Evolutionary conservation across 1,140 invertebrate species (phyloP), one percentile per base, ranked within the genome.

Genomic region (Agrilus planipennis): DNA sequence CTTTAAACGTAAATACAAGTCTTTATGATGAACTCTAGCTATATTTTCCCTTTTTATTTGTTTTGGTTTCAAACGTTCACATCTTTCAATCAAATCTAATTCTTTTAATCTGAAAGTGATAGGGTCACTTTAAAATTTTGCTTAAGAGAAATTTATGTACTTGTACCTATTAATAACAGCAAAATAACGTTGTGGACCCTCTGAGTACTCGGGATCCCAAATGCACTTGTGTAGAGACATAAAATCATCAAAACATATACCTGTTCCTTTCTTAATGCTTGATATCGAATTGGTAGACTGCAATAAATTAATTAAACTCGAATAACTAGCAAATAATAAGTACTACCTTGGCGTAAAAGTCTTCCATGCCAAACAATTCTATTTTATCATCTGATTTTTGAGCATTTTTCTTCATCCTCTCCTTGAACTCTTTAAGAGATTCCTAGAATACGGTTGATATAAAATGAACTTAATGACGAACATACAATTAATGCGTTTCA

Each of bases 131-230:
- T 14, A 38, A 28, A 4, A 39, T 22, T 23, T 28, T 35, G 2
- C 20, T 41, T n/a, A n/a, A n/a, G n/a, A n/a, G n/a, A 29, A 41
- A 41, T 38, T 37, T 21, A 9, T 31, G n/a, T 2, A 27, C 7
- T 27, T 27, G 31, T 55, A 74, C 74, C 82, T 76, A 30, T 84
- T 65, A n/a, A 89, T 61, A 27, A 85, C 65, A 39, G 63, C 61
- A 4, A 66, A 73, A 30, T 88, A 75, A 52, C 89, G 70, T 37
- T 80, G 74, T 1, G 89, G 88, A 51, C 75, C 75, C 61, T 95
- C 89, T 2, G 82, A 81, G 65, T 91, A 85, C 35, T 76, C 72
- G 4, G 67, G 48, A 63, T 92, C 88, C 89, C 89, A 93, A 0
- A 84, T 61, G 57, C 85, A 91, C 12, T 62, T 52, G 55, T 91